These are phyloP conservation scores for Darevskia nairensis DNA, from an alignment of 2,797 vertebrate genomes.

Conservation along the genomic window DNA sequence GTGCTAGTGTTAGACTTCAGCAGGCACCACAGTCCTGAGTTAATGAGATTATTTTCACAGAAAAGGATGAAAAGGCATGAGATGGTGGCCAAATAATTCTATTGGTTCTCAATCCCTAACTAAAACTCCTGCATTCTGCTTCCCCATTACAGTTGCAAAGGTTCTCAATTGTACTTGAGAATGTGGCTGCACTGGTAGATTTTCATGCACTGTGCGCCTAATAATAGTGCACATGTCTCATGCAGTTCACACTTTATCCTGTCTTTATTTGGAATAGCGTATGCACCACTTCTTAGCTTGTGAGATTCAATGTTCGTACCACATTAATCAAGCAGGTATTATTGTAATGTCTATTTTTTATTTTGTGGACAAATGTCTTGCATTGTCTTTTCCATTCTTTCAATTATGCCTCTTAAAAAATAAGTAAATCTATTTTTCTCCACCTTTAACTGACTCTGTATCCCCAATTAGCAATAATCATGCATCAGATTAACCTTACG, in stretches of 20 bases:
- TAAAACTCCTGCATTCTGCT: not conserved
- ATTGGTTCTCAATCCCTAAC: not conserved
- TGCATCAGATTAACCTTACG: too few species aligned
- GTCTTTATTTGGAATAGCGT: not conserved
- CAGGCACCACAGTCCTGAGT: constrained; percentile 14
- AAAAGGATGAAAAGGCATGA: not conserved
- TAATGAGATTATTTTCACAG: constrained; percentile 30
- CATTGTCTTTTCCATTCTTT: not conserved
- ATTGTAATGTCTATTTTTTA: not conserved
- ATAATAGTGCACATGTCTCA: not conserved
- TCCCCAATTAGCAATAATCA: too few species aligned
- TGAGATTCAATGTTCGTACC: not conserved
- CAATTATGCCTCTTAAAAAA: not conserved
- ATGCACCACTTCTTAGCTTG: not conserved
- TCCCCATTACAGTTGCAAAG: not conserved
- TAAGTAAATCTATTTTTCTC: not conserved
- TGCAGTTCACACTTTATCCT: not conserved
- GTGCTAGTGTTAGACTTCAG: not conserved
- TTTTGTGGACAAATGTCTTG: not conserved
- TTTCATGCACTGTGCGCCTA: not conserved
- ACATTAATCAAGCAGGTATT: not conserved
- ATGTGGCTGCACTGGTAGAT: not conserved
- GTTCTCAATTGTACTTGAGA: not conserved
- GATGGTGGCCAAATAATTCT: constrained; percentile 18
- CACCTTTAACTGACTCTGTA: not conserved